Conservation (phyloP, 2,888 invertebrate genomes). For the Muscina levida region DNA sequence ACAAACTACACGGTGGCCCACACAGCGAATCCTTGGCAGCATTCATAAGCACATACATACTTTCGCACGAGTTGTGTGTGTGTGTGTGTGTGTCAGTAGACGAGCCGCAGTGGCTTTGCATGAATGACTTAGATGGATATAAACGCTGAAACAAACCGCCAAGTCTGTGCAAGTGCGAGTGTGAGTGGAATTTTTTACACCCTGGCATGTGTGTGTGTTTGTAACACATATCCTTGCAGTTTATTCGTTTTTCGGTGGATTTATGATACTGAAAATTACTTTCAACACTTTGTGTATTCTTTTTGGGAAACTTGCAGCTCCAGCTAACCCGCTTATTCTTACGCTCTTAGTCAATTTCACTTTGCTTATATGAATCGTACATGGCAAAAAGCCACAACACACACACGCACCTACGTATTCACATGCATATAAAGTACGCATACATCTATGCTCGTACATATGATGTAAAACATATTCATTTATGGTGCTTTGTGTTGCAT, state of each 20-base stretch:
- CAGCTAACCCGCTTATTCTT: conserved; percentile 64
- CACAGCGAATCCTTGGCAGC: conserved; percentile 25
- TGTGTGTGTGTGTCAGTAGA: conserved; percentile 19
- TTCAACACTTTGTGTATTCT: conserved; percentile 63
- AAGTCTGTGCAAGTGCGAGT: neutral
- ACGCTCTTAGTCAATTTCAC: conserved; percentile 64
- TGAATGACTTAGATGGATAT: conserved; percentile 43
- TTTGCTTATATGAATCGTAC: conserved; percentile 57
- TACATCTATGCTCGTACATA: conserved; percentile 9
- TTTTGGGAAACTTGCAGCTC: conserved; percentile 45
- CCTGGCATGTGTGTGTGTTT: neutral
- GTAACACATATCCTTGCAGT: conserved; percentile 5
- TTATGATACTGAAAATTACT: conserved; percentile 69
- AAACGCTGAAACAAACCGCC: neutral
- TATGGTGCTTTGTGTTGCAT: conserved; percentile 24
- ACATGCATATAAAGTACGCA: conserved; percentile 10
- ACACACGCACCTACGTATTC: conserved; percentile 37
- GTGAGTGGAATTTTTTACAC: neutral
- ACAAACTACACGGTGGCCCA: conserved; percentile 11
- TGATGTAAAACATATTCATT: neutral
- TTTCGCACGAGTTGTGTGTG: neutral
- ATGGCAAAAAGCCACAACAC: conserved; percentile 61
- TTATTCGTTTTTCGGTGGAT: conserved; percentile 59
- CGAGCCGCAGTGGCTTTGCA: conserved; percentile 56
- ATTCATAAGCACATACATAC: neutral